These are phyloP conservation scores for Cinclus mexicanus DNA, from an alignment of 2,113 vertebrate genomes.

Conservation along the genomic window DNA sequence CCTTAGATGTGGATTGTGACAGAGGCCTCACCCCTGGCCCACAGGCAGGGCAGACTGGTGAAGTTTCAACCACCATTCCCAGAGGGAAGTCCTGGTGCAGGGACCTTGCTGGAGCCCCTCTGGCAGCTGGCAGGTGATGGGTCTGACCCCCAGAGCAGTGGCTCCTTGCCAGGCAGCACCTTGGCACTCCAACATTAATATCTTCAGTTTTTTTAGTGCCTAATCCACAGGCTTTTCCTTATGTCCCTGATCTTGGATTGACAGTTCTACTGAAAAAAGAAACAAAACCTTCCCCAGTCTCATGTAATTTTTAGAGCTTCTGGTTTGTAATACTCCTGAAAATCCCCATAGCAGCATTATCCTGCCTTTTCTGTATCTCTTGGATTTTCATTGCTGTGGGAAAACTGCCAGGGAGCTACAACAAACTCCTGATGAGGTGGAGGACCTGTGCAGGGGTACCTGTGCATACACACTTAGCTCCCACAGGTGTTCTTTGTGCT, in stretches of 20 bases:
- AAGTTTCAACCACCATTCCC: background rate
- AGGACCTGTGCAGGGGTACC: background rate
- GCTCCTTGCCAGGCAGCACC: background rate
- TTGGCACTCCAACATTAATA: background rate
- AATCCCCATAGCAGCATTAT: background rate
- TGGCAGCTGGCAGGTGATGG: no score
- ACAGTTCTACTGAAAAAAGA: background rate
- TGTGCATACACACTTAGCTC: background rate
- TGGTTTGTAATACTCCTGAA: background rate
- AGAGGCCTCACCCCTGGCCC: background rate
- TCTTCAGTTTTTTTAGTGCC: background rate
- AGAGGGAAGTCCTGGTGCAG: background rate
- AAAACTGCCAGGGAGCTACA: background rate
- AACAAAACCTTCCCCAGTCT: background rate
- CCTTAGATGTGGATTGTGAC: background rate
- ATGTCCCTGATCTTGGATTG: background rate
- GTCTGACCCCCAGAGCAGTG: background rate
- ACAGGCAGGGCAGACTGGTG: background rate
- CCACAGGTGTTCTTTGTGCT: background rate
- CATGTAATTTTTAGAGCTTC: background rate
- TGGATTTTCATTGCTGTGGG: background rate
- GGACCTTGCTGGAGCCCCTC: background rate
- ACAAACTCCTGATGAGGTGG: background rate
- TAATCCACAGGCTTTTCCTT: background rate
- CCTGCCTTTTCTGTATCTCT: background rate